phyloP scores from a whole-genome alignment of 2,113 vertebrate genomes.

The Rana temporaria region DNA sequence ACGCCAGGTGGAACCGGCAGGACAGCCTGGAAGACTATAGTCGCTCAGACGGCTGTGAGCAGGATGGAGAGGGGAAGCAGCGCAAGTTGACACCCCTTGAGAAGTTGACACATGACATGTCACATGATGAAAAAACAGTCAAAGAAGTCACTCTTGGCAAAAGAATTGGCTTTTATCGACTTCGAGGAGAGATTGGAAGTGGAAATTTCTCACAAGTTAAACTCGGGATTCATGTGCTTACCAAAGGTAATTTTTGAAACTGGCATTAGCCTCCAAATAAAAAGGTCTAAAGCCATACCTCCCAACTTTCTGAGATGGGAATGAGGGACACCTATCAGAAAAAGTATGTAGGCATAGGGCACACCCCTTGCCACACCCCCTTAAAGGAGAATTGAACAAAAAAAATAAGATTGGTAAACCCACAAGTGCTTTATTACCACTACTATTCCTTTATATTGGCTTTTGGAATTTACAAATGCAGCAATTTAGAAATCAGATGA shows the following conservation, averaged over 20 bases:
- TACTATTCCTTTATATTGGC: too few relatives aligned
- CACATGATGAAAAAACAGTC: conserved; percentile 90
- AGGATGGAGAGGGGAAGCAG: conserved; percentile 73
- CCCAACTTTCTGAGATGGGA: too few relatives aligned
- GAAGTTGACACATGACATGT: conserved; percentile 91
- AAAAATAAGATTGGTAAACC: too few relatives aligned
- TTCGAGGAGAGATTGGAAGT: conserved; percentile 93
- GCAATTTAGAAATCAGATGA: too few relatives aligned
- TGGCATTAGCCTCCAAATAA: too few relatives aligned
- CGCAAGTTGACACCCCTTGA: conserved; percentile 87
- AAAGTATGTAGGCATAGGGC: too few relatives aligned
- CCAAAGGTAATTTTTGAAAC: conserved; percentile 82
- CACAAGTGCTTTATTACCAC: too few relatives aligned
- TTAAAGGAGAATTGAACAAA: too few relatives aligned
- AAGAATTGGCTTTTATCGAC: conserved; percentile 93
- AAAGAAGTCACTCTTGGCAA: conserved; percentile 92
- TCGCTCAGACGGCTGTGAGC: conserved; percentile 66
- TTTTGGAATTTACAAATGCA: too few relatives aligned
- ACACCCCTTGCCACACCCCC: too few relatives aligned
- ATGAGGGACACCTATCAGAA: too few relatives aligned
- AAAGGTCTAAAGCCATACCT: too few relatives aligned
- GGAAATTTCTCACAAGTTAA: conserved; percentile 99
- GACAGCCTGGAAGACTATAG: conserved; percentile 79
- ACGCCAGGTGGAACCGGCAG: conserved; percentile 76
- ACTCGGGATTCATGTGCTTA: conserved; percentile 92